Evolutionary conservation across 2,113 vertebrate species (phyloP).

Genomic region (Oncorhynchus kisutch): DNA sequence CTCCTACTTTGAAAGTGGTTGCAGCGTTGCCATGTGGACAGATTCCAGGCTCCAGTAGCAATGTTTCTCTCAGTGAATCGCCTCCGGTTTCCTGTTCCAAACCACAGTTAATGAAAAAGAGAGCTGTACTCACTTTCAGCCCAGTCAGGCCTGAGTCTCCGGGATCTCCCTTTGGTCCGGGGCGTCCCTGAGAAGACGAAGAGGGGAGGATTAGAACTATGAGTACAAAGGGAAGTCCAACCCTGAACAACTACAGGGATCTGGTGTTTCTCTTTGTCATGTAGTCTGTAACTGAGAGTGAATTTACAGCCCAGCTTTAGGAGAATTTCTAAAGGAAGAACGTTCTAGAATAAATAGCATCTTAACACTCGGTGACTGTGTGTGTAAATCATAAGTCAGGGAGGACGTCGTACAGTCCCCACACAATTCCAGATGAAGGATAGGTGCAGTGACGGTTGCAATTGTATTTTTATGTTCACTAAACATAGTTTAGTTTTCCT

Average conservation of each 20-base stretch:
- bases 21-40: constrained; percentile 52
- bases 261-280: constrained; percentile 29
- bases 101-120: constrained; percentile 47
- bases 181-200: constrained; percentile 79
- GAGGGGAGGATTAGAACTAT: neutral
- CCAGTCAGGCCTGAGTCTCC: constrained; percentile 88
- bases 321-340: constrained; percentile 32
- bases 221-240: neutral
- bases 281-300: constrained; percentile 37
- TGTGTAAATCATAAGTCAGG: constrained; percentile 34
- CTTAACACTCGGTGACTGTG: constrained; percentile 3
- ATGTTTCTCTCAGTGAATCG: constrained; percentile 36
- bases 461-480: too few species aligned
- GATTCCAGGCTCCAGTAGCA: constrained; percentile 58
- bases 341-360: neutral
- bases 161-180: constrained; percentile 90
- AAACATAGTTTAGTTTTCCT: too few species aligned
- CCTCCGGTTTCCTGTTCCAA: constrained; percentile 60
- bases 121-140: constrained; percentile 69
- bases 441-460: neutral
- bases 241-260: neutral
- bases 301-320: constrained; percentile 33
- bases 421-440: neutral
- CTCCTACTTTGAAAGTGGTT: constrained; percentile 62
- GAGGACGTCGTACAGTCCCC: constrained; percentile 2